These are phyloP conservation scores for Leptopilina boulardi DNA, from an alignment of 1,140 invertebrate genomes.

Conservation along the genomic window DNA sequence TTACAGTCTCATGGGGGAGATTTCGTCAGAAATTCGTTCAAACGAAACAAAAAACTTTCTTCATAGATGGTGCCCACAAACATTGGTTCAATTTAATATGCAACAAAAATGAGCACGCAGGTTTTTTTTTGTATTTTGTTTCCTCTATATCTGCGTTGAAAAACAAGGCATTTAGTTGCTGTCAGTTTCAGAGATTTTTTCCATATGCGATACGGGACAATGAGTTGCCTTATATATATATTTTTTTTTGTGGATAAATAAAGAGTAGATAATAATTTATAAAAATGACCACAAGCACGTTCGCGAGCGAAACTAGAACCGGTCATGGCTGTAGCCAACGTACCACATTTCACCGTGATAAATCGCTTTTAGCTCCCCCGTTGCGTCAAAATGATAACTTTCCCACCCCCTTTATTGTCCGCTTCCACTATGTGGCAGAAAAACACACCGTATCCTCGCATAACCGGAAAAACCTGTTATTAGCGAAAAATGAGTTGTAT, in stretches of 20 bases:
- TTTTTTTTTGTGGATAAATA: not conserved
- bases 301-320: slow-evolving; percentile 18
- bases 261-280: slow-evolving; percentile 26
- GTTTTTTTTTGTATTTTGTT: too few relatives aligned
- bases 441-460: not conserved
- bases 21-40: too few relatives aligned
- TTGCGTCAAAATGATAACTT: slow-evolving; percentile 23
- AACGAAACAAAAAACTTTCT: too few relatives aligned
- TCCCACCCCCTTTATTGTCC: not conserved
- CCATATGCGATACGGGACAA: not conserved
- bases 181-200: slow-evolving; percentile 5
- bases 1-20: too few relatives aligned
- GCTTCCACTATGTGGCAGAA: not conserved
- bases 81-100: too few relatives aligned
- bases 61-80: too few relatives aligned
- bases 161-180: not conserved
- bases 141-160: too few relatives aligned
- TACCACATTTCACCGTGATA: slow-evolving; percentile 23
- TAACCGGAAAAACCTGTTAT: slow-evolving; percentile 17
- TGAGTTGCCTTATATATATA: slow-evolving; percentile 2
- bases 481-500: slow-evolving; percentile 21
- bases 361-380: slow-evolving; percentile 5
- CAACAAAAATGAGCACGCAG: too few relatives aligned
- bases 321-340: slow-evolving; percentile 24
- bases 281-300: slow-evolving; percentile 14